Percentiles rank a stretch among this genome's conserved stretches.
Evolutionary conservation across 2,888 invertebrate genomes (phyloP).

Genomic region (Diarsia brunnea): DNA sequence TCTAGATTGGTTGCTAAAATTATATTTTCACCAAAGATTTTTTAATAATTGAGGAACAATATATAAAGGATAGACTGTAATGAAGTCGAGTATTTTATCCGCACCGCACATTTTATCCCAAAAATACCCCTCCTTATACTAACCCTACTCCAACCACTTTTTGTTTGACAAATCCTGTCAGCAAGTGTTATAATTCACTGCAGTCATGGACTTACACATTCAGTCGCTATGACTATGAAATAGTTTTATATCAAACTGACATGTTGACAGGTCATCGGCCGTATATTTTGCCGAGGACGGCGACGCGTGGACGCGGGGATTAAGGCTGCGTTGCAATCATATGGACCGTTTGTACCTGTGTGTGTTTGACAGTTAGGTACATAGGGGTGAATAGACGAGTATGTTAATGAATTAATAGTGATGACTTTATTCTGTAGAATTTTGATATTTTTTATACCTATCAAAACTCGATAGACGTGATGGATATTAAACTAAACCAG

Average conservation of each 20-base stretch:
- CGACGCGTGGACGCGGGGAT: slow-evolving; percentile 31
- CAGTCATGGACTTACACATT: slow-evolving; percentile 52
- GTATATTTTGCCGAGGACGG: slow-evolving; percentile 12
- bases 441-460: background rate
- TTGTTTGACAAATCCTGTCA: slow-evolving; percentile 65
- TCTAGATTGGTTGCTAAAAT: background rate
- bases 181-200: slow-evolving; percentile 45
- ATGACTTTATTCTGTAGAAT: background rate
- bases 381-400: background rate
- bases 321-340: slow-evolving; percentile 15
- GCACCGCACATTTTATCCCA: background rate
- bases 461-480: background rate
- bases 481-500: background rate
- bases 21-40: background rate
- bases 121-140: background rate
- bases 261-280: slow-evolving; percentile 44
- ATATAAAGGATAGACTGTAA: background rate
- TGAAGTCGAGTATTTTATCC: background rate
- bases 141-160: slow-evolving; percentile 55
- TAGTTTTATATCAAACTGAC: slow-evolving; percentile 57
- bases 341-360: background rate
- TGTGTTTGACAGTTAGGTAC: background rate
- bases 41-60: background rate
- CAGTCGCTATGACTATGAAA: slow-evolving; percentile 63
- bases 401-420: background rate